Base-by-base conservation (phyloP, 2,888 invertebrate species). In the Eilema griseolum region DNA sequence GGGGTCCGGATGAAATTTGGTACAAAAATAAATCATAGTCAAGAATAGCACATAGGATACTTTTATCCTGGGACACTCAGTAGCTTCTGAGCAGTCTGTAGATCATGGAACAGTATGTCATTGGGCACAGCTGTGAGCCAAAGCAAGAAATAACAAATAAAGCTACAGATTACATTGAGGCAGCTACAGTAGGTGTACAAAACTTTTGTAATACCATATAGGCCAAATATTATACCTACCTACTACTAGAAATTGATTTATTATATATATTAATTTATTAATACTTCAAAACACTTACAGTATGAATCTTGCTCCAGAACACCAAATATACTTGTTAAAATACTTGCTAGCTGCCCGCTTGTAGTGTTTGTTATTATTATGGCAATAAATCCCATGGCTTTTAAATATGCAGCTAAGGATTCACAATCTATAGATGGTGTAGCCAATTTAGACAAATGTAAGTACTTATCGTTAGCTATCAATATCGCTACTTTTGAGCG, bases 371-470 rank as follows among this genome's bases (percentile, higher is more conserved):
- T 92, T 57, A 95, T 77, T 41, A 83, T 87, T 2, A 95, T 78
- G 0, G 92, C 86, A 67, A 92, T 84, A 82, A 95, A 95, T 2
- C 92, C 95, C 26, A 94, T 80, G 20, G 81, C 84, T 71, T 88
- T 91, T 62, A 95, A 83, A 74, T 88, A 89, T 3, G 83, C 75
- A 2, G 91, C 91, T 57, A 95, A 79, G 0, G 90, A 87, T 57
- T 92, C 90, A 81, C 95, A 95, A 70, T 95, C 95, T 41, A 89
- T 85, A 4, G 91, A 88, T 0, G 95, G 95, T 61, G 95, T 95
- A 0, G 89, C 90, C 41, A 95, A 73, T 69, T 93, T 92, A 0
- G 93, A 86, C 72, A 95, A 87, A 78, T 92, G 74, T 33, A 78
- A 77, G 72, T 95, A 95, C 79, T 89, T 91, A 41, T 94, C 90